phyloP scores from a whole-genome alignment of 2,797 vertebrate genomes.

The Diplodus puntazzo region DNA sequence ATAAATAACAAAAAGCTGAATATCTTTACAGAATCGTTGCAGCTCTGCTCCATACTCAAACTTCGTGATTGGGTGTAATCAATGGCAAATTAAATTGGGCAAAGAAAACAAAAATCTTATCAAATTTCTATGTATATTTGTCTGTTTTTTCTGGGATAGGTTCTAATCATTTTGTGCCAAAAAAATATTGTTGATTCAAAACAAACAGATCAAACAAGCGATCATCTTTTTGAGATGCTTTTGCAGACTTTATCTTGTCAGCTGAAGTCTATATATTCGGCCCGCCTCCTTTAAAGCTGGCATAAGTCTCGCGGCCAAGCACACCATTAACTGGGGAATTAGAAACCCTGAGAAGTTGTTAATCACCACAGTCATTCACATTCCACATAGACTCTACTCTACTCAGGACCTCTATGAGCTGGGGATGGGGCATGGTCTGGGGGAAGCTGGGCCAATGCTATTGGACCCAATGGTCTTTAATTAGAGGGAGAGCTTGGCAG shows the following conservation, averaged over 20 bases:
- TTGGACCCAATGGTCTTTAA: conserved; percentile 85
- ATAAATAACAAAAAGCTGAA: too few species aligned
- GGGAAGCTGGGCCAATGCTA: conserved; percentile 75
- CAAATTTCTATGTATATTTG: background rate
- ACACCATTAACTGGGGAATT: conserved; percentile 75
- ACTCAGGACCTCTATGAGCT: conserved; percentile 71
- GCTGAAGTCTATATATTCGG: conserved; percentile 52
- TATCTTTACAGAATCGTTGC: background rate
- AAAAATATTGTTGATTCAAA: conserved; percentile 7
- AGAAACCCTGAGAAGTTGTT: conserved; percentile 81
- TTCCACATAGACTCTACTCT: conserved; percentile 74
- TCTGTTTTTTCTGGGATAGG: background rate
- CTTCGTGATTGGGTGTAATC: background rate
- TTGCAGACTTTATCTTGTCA: conserved; percentile 32
- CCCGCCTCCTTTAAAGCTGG: conserved; percentile 49
- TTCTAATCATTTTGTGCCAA: background rate
- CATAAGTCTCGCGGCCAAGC: conserved; percentile 64
- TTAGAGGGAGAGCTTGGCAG: conserved; percentile 87
- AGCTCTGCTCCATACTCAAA: background rate
- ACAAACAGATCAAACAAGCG: conserved; percentile 18
- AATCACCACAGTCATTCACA: conserved; percentile 81
- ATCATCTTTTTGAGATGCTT: conserved; percentile 27
- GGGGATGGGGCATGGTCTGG: conserved; percentile 74
- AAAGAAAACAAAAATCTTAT: background rate
- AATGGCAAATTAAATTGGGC: background rate